These are phyloP conservation scores for Gobio occitaniae DNA, from an alignment of 2,797 vertebrate genomes.

Conservation along the genomic window DNA sequence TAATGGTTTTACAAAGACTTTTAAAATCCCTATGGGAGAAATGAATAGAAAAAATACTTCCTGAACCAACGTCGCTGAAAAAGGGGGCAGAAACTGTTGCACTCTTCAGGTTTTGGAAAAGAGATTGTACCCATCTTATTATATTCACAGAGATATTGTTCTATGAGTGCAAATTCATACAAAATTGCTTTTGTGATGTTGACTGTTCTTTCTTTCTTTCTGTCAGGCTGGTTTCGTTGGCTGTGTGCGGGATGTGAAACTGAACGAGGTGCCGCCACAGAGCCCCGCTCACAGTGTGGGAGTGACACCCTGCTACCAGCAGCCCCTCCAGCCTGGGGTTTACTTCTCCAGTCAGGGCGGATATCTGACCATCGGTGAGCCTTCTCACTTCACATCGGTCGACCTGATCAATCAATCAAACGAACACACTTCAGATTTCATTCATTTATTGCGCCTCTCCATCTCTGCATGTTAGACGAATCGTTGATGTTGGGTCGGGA, in stretches of 20 bases:
- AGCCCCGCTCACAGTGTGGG: conserved; percentile 76
- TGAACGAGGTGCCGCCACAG: conserved; percentile 77
- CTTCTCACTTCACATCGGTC: neutral
- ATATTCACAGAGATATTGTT: neutral
- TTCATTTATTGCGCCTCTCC: neutral
- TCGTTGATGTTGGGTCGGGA: conserved; percentile 70
- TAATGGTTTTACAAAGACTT: neutral
- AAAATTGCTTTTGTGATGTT: neutral
- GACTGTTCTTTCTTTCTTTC: neutral
- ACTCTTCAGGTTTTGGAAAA: neutral
- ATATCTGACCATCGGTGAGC: conserved; percentile 80
- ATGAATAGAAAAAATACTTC: neutral
- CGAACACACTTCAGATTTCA: neutral
- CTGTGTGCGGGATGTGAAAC: conserved; percentile 83
- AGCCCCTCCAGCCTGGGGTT: conserved; percentile 78
- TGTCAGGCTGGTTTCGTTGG: conserved; percentile 78
- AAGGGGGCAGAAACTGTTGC: neutral
- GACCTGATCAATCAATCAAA: neutral
- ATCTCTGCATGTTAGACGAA: conserved; percentile 68
- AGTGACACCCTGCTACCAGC: conserved; percentile 83
- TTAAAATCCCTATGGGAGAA: neutral
- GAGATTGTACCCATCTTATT: neutral
- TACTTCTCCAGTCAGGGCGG: conserved; percentile 85
- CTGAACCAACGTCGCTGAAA: neutral
- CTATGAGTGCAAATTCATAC: neutral